Base-by-base conservation (phyloP, 92 coral and sea anemone species). In the Scolanthus callimorphus region DNA sequence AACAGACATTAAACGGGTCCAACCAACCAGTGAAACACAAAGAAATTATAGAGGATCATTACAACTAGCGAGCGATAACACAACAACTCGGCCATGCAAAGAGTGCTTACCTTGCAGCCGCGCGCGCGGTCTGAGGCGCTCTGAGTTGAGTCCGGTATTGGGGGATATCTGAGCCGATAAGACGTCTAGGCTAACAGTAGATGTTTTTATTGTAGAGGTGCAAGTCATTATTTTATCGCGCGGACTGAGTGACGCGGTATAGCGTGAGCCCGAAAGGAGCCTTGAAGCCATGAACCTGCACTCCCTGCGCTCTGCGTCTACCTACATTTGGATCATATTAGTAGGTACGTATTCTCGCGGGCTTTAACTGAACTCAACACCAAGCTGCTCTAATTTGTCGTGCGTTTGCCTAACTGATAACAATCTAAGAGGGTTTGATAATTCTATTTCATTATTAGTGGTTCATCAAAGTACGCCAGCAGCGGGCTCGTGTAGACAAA, bases 1-100 rank as follows among this genome's bases (percentile, higher is more conserved):
- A 38, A 72, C 65, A 85, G 84, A 85, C 88, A 75, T 76, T 78
- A 76, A 71, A 59, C 88, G 82, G 86, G 76, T 71, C 47, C 62
- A 51, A 59, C 73, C 20, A 66, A 66, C 73, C 57, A 56, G 71
- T 60, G 31, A 68, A 84, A 75, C 87, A 70, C 67, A 57, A 62
- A 80, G 73, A 78, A 79, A 80, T 80, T 79, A 59, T 81, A 74
- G 57, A 52, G 67, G 39, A 66, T 39, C 87, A 85, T 81, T 79
- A 81, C 80, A 74, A 76, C 41, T 34, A 6, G 15, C 41, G 6
- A 34, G 41, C 8, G n/a, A n/a, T n/a, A 34, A 15, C 41, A 6
- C 15, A 34, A 34, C 41, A 34, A 34, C 41, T 6, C 41, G 41
- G 15, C 41, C n/a, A n/a, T n/a, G n/a, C n/a, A n/a, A n/a, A n/a